Evolutionary conservation across 2,797 vertebrate species (phyloP), one percentile per base, ranked within the genome.

Genomic region (Cirrhinus molitorella): DNA sequence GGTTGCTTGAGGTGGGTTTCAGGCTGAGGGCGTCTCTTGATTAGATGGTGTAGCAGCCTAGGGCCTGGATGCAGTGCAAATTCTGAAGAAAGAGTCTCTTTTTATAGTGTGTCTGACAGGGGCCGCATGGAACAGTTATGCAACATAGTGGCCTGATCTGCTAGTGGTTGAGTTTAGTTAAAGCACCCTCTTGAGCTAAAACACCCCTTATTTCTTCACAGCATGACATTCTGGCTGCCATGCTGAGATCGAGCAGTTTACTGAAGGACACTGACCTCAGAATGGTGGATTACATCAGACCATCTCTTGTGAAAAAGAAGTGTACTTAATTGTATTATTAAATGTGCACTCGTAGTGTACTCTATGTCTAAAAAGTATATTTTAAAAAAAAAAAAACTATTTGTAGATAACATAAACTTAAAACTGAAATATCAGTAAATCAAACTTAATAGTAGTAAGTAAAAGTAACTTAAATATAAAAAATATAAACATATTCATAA

Each of bases 201-300:
- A 73, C 63, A 28, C 43, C 19, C 37, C 51, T 91, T 93, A 92
- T 89, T 85, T 88, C 93, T 92, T 77, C 88, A 89, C 85, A 90
- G 90, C 82, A 23, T 87, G 83, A 53, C 37, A 51, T 83, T 88
- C 73, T 76, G 34, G 67, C 68, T 67, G 70, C 47, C 81, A 55
- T 43, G 13, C 8, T 53, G 55, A 61, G 53, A 31, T 9, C 19
- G 4, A n/a, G n/a, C 23, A 73, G 34, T 55, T 55, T 19, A 79
- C 11, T 59, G 17, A n/a, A 81, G 78, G 83, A 43, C 85, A 77
- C 47, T 88, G 86, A 86, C 88, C 88, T 37, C 53, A 51, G 72
- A 61, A 59, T 66, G 55, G 70, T 53, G 49, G 57, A 51, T 57
- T 14, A 65, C 57, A 87, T 88, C 86, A 88, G 68, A 61, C 79